Evolutionary conservation across 2,797 vertebrate species (phyloP), one percentile per base, ranked within the genome.

Genomic region (Hemibagrus guttatus): DNA sequence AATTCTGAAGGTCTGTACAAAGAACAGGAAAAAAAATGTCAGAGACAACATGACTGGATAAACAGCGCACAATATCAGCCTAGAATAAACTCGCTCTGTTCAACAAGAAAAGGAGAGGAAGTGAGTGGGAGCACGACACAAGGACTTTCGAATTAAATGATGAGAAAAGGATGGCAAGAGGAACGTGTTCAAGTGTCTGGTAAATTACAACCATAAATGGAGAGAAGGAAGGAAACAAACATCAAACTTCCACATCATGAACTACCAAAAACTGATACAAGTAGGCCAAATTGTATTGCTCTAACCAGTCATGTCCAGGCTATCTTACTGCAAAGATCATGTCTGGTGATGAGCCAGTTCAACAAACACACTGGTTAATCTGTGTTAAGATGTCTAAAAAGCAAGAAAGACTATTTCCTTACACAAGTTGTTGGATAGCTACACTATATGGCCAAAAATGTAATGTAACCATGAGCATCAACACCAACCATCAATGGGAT

Each of bases 1-100:
- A 31, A 91, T 90, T 28, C 26, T 81, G 72, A 16, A 89, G 16
- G 16, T 64, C 59, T 63, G 59, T 19, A 19, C 42, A 13, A 21
- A 81, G 26, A 49, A 14, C 35, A 81, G 35, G n/a, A n/a, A 68
- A 35, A 42, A n/a, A 23, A 59, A 28, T 19, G 1, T 26, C 16
- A 0, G 58, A 61, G 35, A 49, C 9, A 3, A 5, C 2, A 11
- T 49, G 61, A 52, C 42, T 21, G 42, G 63, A 66, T 52, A 21
- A 66, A 35, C 2, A 23, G 39, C 21, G 7, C 78, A 17, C 56
- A 14, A 7, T 7, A 79, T 39, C 54, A 39, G 76, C 19, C 42
- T 14, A 49, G 71, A 74, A 74, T 76, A 19, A 76, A 59, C 56
- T 35, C 4, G 0, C 19, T 59, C 54, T 59, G 56, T 58, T 42